Conservation (phyloP, 2,113 vertebrate genomes). For the Strix aluco region DNA sequence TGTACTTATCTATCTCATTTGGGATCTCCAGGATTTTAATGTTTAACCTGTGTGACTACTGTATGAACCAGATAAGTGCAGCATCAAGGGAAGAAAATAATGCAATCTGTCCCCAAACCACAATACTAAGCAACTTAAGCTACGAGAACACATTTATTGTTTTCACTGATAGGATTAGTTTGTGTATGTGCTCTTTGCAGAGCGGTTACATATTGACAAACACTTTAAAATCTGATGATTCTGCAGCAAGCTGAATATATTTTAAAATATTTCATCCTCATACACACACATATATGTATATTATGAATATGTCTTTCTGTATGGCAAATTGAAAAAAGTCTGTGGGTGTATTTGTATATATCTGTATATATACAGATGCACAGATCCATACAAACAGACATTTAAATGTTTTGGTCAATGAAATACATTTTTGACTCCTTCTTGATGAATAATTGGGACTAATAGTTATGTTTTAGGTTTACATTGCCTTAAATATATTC, state of each 20-base stretch:
- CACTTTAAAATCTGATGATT: neutral
- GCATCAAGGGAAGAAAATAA: neutral
- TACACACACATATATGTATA: neutral
- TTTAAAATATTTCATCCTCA: neutral
- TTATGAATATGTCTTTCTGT: neutral
- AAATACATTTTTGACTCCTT: neutral
- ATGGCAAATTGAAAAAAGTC: neutral
- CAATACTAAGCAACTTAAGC: neutral
- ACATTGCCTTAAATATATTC: neutral
- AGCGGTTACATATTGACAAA: neutral
- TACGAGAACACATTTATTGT: neutral
- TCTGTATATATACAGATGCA: neutral
- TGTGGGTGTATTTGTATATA: neutral
- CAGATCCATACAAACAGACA: neutral
- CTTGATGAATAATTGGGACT: neutral
- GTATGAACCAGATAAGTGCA: neutral
- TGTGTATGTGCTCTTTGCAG: neutral
- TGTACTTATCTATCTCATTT: neutral
- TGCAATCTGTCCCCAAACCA: neutral
- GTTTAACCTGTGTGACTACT: neutral
- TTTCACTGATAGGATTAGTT: neutral
- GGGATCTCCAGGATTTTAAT: neutral
- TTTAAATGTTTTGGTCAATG: neutral
- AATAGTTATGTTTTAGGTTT: neutral
- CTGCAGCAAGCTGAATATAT: neutral